Conservation (phyloP, 2,888 invertebrate genomes). For the Diarsia mendica region DNA sequence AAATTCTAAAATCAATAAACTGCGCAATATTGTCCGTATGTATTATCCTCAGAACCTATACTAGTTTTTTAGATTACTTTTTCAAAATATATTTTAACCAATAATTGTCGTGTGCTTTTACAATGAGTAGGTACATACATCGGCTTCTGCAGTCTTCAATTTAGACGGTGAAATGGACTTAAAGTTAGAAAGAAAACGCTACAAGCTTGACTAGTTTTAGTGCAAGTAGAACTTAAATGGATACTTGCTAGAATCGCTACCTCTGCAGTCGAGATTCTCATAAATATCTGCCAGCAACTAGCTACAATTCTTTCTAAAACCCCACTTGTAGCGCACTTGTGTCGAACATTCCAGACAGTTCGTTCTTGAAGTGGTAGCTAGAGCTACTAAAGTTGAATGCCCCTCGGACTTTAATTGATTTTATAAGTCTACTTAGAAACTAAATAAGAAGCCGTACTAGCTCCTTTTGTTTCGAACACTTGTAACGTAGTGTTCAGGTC, state of each 20-base stretch:
- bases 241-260: not conserved
- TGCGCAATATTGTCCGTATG: not conserved
- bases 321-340: slow-evolving; percentile 27
- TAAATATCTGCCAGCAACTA: slow-evolving; percentile 9
- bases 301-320: slow-evolving; percentile 15
- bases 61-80: slow-evolving; percentile 7
- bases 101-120: too few relatives aligned
- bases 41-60: not conserved
- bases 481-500: slow-evolving; percentile 32
- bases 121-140: not conserved
- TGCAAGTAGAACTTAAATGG: slow-evolving; percentile 11
- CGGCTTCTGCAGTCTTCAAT: not conserved
- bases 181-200: not conserved
- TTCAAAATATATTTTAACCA: not conserved
- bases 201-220: not conserved
- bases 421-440: slow-evolving; percentile 64
- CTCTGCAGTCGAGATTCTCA: not conserved
- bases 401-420: slow-evolving; percentile 63
- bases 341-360: slow-evolving; percentile 43
- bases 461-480: slow-evolving; percentile 39
- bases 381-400: slow-evolving; percentile 46
- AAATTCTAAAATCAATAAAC: slow-evolving; percentile 24
- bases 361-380: slow-evolving; percentile 34
- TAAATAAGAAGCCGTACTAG: slow-evolving; percentile 63
- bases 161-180: not conserved